phyloP scores from a whole-genome alignment of 2,888 invertebrate species.

The Rotaria sp. region DNA sequence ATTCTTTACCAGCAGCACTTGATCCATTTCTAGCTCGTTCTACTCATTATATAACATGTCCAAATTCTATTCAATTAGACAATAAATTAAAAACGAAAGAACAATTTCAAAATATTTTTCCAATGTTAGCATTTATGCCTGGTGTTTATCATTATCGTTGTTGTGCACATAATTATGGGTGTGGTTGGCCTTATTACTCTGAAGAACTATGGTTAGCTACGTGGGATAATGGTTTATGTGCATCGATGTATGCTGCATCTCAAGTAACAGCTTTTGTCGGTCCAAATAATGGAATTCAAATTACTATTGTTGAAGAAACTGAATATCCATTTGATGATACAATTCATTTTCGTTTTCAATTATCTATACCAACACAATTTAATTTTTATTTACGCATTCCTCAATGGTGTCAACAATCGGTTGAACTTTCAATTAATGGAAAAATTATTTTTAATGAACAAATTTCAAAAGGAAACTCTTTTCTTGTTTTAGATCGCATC shows the following conservation, averaged over 20 bases:
- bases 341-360: background rate
- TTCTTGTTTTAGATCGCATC: background rate
- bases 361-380: background rate
- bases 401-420: background rate
- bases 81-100: background rate
- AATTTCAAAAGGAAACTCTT: background rate
- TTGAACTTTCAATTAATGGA: background rate
- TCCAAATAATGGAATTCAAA: background rate
- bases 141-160: slow-evolving; percentile 16
- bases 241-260: background rate
- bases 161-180: slow-evolving; percentile 9
- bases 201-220: slow-evolving; percentile 7
- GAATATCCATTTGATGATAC: slow-evolving; percentile 21
- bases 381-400: background rate
- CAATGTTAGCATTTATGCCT: background rate
- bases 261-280: background rate
- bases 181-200: background rate
- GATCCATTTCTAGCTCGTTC: background rate
- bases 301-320: slow-evolving; percentile 7
- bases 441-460: background rate
- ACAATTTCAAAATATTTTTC: slow-evolving; percentile 15
- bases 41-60: slow-evolving; percentile 24
- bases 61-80: slow-evolving; percentile 19
- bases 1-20: slow-evolving; percentile 11
- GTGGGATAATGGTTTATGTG: background rate